Evolutionary conservation across 2,113 vertebrate species (phyloP).

Genomic region (Oreochromis niloticus): DNA sequence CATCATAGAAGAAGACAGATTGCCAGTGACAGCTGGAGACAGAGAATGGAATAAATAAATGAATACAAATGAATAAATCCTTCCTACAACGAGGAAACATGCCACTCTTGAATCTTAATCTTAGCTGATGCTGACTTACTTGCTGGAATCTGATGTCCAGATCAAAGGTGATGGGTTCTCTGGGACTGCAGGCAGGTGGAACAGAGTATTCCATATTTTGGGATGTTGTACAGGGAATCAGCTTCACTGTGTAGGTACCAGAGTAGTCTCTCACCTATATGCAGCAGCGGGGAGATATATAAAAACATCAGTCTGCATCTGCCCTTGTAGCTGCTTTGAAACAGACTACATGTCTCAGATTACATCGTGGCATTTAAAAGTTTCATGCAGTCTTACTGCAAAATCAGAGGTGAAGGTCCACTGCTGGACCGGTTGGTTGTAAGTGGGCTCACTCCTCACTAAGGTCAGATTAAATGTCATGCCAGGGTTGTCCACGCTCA

Average conservation of each 20-base stretch:
- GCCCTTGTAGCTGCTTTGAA: neutral
- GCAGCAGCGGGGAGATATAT: neutral
- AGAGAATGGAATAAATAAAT: neutral
- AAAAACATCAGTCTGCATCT: neutral
- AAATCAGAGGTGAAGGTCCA: slow-evolving; percentile 93
- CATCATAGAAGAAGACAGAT: neutral
- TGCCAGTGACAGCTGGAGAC: neutral
- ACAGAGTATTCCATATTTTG: slow-evolving; percentile 80
- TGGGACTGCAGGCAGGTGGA: slow-evolving; percentile 83
- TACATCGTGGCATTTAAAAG: neutral
- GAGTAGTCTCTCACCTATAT: slow-evolving; percentile 91
- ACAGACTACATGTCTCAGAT: neutral
- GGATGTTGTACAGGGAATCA: slow-evolving; percentile 82
- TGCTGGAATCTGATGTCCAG: slow-evolving; percentile 94
- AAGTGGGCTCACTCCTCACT: slow-evolving; percentile 81
- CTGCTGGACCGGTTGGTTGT: slow-evolving; percentile 85
- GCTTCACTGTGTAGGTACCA: slow-evolving; percentile 82
- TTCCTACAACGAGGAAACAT: neutral
- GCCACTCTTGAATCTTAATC: neutral
- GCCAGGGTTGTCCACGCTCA: slow-evolving; percentile 80
- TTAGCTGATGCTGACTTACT: slow-evolving; percentile 56
- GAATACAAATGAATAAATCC: neutral
- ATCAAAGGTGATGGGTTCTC: slow-evolving; percentile 84
- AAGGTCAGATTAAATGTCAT: slow-evolving; percentile 87
- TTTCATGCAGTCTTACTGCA: slow-evolving; percentile 72